phyloP scores from a whole-genome alignment of 2,113 vertebrate species.

The Steatornis caripensis region DNA sequence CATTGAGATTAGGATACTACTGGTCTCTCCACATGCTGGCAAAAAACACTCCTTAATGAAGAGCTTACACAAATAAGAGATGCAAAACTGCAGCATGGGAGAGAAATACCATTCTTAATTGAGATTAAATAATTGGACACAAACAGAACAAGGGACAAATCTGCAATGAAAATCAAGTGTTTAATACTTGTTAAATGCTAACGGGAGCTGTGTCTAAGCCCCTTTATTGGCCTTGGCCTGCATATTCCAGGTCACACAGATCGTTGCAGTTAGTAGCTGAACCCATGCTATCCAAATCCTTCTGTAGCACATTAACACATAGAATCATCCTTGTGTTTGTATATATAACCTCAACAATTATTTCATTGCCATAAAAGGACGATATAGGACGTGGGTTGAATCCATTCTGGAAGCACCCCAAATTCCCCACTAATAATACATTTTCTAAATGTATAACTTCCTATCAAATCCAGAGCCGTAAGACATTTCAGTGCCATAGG shows the following conservation, averaged over 20 bases:
- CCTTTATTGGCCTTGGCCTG: not conserved
- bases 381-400: not conserved
- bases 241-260: not conserved
- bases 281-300: not conserved
- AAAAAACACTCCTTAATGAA: not conserved
- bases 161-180: not conserved
- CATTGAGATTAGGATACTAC: not conserved
- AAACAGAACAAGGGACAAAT: not conserved
- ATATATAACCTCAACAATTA: not conserved
- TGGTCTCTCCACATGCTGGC: not conserved
- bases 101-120: not conserved
- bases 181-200: not conserved
- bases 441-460: not conserved
- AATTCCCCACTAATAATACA: fast-evolving
- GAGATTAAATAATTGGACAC: not conserved
- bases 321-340: not conserved
- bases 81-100: not conserved
- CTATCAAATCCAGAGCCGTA: not conserved
- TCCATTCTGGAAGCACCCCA: not conserved
- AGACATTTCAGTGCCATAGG: not conserved
- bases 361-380: not conserved
- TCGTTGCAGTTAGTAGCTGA: not conserved
- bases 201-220: not conserved
- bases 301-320: not conserved
- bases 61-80: not conserved